Base-by-base conservation (phyloP, 1,140 invertebrate genomes). In the Dreissena polymorpha region DNA sequence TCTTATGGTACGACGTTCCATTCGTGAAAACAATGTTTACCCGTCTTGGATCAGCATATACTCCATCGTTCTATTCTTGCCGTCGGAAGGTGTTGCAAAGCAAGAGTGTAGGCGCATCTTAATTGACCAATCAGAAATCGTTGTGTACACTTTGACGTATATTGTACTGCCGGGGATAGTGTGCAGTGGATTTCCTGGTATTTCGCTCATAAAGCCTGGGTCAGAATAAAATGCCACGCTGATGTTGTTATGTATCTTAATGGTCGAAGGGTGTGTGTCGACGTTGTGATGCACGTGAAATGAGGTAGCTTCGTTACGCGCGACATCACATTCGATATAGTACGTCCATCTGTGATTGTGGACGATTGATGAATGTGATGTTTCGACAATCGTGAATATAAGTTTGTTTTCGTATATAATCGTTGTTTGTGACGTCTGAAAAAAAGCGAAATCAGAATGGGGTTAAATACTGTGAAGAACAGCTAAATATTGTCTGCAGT, bases 101-200 rank as follows among this genome's bases (percentile, higher is more conserved):
- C 75, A 78, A 21, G 64, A 53, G 12, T 78, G 63, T 16, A 78
- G 64, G 7, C 75, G 5, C 63, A 78, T 67, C 27, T 78, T 78
- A 8, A 23, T 53, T 0, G 67, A n/a, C 76, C 76, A 78, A 23
- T 78, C 67, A 12, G 64, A n/a, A 29, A 51, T 27, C 14, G 16
- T 51, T 0, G 76, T 78, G 23, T 25, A 78, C 0, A 69, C 76
- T 53, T 78, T 78, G 0, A 69, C 64, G 25, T 78, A 78, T 25
- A 78, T 69, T 21, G 68, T 53, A 18, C 68, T 29, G 0, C 76
- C 76, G 0, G 69, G 10, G 16, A 70, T 60, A 1, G 27, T 25
- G 25, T 71, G 68, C 29, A 80, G 25, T 14, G 77, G 77, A 21
- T 80, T 80, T 16, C 77, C 77, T 21, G 77, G 39, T 6, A 80